Conservation (phyloP, 2,888 invertebrate species). For the Sympetrum striolatum region DNA sequence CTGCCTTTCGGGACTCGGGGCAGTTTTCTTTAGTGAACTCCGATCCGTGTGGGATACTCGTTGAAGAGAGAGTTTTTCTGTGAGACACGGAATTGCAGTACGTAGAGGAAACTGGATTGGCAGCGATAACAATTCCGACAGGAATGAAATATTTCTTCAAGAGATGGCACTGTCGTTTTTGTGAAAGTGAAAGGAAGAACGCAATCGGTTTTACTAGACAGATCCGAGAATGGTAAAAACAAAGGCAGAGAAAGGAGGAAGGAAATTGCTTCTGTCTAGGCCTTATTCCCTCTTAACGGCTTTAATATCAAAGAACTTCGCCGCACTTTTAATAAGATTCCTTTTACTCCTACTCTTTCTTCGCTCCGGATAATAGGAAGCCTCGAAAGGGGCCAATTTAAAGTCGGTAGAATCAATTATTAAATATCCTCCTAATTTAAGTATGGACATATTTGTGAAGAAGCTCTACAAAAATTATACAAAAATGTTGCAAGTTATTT, state of each 20-base stretch:
- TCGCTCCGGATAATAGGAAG: no score
- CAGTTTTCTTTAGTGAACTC: neutral
- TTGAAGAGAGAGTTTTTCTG: neutral
- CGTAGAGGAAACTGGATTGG: neutral
- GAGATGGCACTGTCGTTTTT: neutral
- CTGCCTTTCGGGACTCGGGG: neutral
- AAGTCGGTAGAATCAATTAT: no score
- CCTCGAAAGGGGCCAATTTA: no score
- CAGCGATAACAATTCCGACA: conserved; percentile 1
- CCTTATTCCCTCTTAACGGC: no score
- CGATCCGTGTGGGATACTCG: neutral
- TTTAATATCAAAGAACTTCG: no score
- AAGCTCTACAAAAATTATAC: no score
- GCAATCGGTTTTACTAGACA: neutral
- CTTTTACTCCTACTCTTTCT: no score
- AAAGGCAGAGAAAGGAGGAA: neutral
- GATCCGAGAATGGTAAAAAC: neutral
- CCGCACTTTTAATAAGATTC: no score
- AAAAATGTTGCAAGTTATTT: no score
- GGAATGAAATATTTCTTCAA: neutral
- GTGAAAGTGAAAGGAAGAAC: conserved; percentile 24
- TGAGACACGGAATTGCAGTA: conserved; percentile 6
- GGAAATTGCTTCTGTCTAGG: neutral
- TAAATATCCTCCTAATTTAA: no score
- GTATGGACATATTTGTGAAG: no score